Percentiles rank a stretch among this genome's conserved stretches.
Evolutionary conservation across 2,113 vertebrate genomes (phyloP).

Genomic region (Picathartes gymnocephalus): DNA sequence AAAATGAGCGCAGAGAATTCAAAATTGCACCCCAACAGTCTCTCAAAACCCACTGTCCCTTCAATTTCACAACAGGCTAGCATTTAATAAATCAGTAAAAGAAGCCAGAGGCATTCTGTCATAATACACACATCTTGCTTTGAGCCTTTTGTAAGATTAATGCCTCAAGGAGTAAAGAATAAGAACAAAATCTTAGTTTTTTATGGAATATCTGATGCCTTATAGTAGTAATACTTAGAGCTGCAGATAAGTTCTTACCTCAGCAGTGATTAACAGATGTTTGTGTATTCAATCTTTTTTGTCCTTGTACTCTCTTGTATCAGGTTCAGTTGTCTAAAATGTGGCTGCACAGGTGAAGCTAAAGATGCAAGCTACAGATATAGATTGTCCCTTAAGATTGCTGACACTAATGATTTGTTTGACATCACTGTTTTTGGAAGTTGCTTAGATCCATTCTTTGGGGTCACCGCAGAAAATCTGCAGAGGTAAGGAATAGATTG

Average conservation of each 20-base stretch:
- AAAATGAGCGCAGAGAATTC: neutral
- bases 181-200: neutral
- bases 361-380: conserved; percentile 74
- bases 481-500: conserved; percentile 66
- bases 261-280: neutral
- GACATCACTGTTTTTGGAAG: conserved; percentile 78
- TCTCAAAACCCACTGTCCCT: neutral
- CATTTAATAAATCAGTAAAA: neutral
- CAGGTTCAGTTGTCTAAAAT: conserved; percentile 75
- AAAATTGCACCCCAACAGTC: neutral
- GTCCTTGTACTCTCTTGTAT: neutral
- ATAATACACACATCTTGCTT: neutral
- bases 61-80: neutral
- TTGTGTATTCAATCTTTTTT: neutral
- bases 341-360: conserved; percentile 60
- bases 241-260: neutral
- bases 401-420: conserved; percentile 66
- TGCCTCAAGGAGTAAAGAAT: neutral
- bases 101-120: neutral
- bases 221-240: neutral
- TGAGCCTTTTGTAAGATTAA: neutral
- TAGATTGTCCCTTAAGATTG: conserved; percentile 72
- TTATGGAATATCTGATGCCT: neutral
- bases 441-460: conserved; percentile 79
- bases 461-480: conserved; percentile 70